Conservation (phyloP, 2,797 vertebrate genomes). For the Phalanger gymnotis region DNA sequence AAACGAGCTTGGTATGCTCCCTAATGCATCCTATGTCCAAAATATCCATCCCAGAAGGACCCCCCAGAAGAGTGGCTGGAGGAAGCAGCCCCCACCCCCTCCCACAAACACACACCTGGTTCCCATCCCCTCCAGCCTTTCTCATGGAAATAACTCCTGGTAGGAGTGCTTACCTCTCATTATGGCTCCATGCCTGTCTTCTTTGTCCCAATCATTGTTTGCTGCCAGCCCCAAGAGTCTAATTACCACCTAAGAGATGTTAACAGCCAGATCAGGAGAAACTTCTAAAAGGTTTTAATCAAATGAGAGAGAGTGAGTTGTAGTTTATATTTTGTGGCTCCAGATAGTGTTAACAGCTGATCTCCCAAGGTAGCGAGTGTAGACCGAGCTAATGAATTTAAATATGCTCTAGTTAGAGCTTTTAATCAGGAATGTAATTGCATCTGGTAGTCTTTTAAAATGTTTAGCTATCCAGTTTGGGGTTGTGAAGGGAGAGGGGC, state of each 20-base stretch:
- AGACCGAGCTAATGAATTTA: slow-evolving; percentile 81
- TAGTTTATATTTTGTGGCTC: slow-evolving; percentile 79
- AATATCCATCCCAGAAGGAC: slow-evolving; percentile 41
- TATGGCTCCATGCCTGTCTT: slow-evolving; percentile 61
- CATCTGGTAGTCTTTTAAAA: slow-evolving; percentile 75
- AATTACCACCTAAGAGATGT: slow-evolving; percentile 80
- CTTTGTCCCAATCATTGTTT: slow-evolving; percentile 72
- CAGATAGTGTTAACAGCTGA: slow-evolving; percentile 73
- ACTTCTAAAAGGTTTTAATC: slow-evolving; percentile 79
- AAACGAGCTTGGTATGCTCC: slow-evolving; percentile 26
- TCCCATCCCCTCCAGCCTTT: slow-evolving; percentile 32
- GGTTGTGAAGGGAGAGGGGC: not conserved
- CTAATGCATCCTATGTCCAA: slow-evolving; percentile 37
- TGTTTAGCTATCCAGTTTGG: slow-evolving; percentile 63
- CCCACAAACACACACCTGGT: not conserved
- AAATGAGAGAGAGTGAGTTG: slow-evolving; percentile 74
- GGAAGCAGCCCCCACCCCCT: not conserved
- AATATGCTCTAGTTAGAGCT: slow-evolving; percentile 79
- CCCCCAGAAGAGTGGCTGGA: not conserved
- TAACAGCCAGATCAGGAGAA: slow-evolving; percentile 77
- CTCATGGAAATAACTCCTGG: slow-evolving; percentile 43
- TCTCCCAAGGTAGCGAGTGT: slow-evolving; percentile 77
- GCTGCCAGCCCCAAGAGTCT: slow-evolving; percentile 68
- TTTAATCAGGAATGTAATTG: slow-evolving; percentile 80
- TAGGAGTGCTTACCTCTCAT: slow-evolving; percentile 59